phyloP scores from a whole-genome alignment of 2,888 invertebrate species.

The Mycalesis mineus region DNA sequence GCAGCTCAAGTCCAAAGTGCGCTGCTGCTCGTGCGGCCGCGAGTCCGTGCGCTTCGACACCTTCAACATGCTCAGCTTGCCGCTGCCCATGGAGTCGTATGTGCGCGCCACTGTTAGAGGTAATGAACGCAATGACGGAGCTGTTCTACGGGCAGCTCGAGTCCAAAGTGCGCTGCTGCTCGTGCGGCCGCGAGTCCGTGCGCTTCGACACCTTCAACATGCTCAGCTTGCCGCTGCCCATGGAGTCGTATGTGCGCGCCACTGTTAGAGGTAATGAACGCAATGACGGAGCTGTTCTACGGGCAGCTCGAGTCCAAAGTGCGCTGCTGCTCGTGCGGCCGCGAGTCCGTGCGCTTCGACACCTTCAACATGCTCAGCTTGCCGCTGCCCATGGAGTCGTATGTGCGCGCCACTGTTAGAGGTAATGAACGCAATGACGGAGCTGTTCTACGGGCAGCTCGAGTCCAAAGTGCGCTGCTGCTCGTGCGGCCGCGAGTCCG shows the following conservation, averaged over 20 bases:
- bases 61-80: constrained; percentile 92
- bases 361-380: constrained; percentile 93
- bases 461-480: constrained; percentile 92
- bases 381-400: constrained; percentile 94
- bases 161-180: constrained; percentile 89
- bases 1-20: constrained; percentile 91
- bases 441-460: constrained; percentile 94
- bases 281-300: constrained; percentile 93
- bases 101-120: constrained; percentile 87
- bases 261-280: constrained; percentile 88
- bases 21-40: constrained; percentile 88
- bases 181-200: constrained; percentile 90
- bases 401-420: constrained; percentile 85
- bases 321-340: constrained; percentile 88
- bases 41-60: constrained; percentile 94
- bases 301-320: constrained; percentile 94
- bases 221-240: constrained; percentile 91
- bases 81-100: constrained; percentile 93
- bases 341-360: constrained; percentile 92
- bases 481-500: constrained; percentile 89
- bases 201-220: constrained; percentile 96
- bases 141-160: constrained; percentile 95
- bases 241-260: constrained; percentile 89
- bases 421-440: constrained; percentile 91
- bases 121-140: constrained; percentile 90